Evolutionary conservation across 2,113 vertebrate genomes (phyloP).

Genomic region (Sebastes schlegelii): DNA sequence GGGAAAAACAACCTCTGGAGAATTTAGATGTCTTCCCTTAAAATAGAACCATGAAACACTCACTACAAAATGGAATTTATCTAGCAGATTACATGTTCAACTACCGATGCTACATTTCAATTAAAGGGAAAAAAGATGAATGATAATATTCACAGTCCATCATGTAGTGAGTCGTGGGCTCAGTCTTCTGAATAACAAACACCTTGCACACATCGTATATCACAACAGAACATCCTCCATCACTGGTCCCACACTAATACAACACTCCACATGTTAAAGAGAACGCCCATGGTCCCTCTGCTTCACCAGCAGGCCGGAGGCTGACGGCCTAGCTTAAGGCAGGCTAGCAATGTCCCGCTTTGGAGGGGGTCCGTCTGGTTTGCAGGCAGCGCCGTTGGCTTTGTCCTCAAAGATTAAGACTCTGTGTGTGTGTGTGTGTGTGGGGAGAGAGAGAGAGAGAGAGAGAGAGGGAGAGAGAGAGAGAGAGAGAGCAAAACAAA

Average conservation of each 20-base stretch:
- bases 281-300: slow-evolving; percentile 56
- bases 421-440: slow-evolving; percentile 74
- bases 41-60: slow-evolving; percentile 56
- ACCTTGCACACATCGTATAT: slow-evolving; percentile 57
- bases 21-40: slow-evolving; percentile 67
- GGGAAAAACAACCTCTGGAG: slow-evolving; percentile 34
- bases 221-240: slow-evolving; percentile 66
- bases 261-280: slow-evolving; percentile 62
- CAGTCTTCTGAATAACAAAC: slow-evolving; percentile 60
- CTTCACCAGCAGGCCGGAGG: slow-evolving; percentile 17
- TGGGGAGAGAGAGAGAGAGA: background rate
- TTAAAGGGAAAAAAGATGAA: slow-evolving; percentile 44
- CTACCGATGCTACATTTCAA: slow-evolving; percentile 72
- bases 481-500: background rate
- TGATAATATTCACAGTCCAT: slow-evolving; percentile 78
- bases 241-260: slow-evolving; percentile 70
- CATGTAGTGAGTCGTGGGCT: slow-evolving; percentile 60
- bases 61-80: slow-evolving; percentile 48
- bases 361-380: slow-evolving; percentile 91
- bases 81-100: slow-evolving; percentile 58
- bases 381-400: slow-evolving; percentile 86
- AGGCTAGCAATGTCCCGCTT: slow-evolving; percentile 97
- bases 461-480: slow-evolving; percentile 2
- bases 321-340: slow-evolving; percentile 83
- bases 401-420: slow-evolving; percentile 98